Percentiles rank a stretch among this genome's conserved stretches.
These are phyloP conservation scores for Saccostrea cuccullata DNA, from an alignment of 1,140 invertebrate species.

Conservation along the genomic window DNA sequence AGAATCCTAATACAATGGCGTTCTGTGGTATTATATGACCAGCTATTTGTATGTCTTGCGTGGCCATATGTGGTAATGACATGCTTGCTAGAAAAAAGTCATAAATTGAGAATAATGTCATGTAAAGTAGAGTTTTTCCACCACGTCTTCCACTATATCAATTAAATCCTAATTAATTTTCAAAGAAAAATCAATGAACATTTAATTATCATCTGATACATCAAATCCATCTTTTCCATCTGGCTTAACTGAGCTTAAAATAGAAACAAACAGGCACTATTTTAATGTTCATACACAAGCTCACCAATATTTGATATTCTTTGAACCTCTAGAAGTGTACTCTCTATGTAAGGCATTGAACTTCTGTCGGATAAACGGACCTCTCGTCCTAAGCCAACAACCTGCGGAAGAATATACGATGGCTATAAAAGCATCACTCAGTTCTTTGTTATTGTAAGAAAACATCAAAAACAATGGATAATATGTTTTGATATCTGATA, in stretches of 20 bases:
- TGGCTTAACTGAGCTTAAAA: too few relatives aligned
- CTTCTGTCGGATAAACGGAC: slow-evolving; percentile 40
- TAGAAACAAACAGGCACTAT: too few relatives aligned
- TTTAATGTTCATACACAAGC: not conserved
- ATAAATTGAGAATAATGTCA: not conserved
- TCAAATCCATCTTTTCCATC: too few relatives aligned
- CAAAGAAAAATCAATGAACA: too few relatives aligned
- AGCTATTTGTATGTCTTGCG: slow-evolving; percentile 62
- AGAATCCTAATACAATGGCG: slow-evolving; percentile 71
- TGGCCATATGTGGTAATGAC: slow-evolving; percentile 69
- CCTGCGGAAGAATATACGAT: slow-evolving; percentile 73
- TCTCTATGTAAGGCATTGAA: slow-evolving; percentile 50
- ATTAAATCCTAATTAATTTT: too few relatives aligned
- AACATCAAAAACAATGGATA: too few relatives aligned
- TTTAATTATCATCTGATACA: too few relatives aligned
- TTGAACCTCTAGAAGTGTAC: slow-evolving; percentile 53
- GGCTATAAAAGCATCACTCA: not conserved
- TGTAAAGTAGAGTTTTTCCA: too few relatives aligned
- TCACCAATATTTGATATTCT: slow-evolving; percentile 42
- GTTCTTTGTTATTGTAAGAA: too few relatives aligned
- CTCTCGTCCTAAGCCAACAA: slow-evolving; percentile 40
- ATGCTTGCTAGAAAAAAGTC: slow-evolving; percentile 61
- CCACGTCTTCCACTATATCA: too few relatives aligned
- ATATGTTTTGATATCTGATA: too few relatives aligned
- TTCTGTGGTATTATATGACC: slow-evolving; percentile 72